Evolutionary conservation across 2,797 vertebrate genomes (phyloP).

Genomic region (Morelia viridis): DNA sequence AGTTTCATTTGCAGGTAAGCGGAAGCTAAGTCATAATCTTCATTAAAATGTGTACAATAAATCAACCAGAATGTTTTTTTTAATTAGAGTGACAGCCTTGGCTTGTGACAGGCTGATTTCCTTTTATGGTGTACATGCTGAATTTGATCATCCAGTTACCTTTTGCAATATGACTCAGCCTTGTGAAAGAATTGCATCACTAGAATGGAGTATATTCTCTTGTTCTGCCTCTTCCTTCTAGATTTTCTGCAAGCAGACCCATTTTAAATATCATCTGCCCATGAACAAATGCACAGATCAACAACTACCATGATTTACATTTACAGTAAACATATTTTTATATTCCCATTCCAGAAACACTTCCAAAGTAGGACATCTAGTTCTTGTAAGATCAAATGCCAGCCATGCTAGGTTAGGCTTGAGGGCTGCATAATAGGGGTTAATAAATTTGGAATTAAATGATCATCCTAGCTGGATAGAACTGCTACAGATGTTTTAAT

Average conservation of each 20-base stretch:
- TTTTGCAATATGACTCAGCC: neutral
- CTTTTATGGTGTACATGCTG: fast-evolving
- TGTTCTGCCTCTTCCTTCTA: neutral
- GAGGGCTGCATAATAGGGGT: conserved; percentile 81
- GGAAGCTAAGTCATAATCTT: neutral
- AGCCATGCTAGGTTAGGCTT: conserved; percentile 79
- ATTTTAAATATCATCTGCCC: neutral
- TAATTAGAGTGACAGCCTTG: neutral
- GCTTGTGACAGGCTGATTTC: neutral
- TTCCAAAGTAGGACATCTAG: conserved; percentile 71
- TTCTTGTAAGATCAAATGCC: conserved; percentile 75
- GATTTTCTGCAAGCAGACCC: conserved; percentile 24
- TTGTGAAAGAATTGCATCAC: neutral
- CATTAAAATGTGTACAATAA: neutral
- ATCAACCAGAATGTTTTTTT: neutral
- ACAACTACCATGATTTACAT: neutral
- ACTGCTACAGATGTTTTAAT: conserved; percentile 82
- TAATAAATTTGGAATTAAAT: conserved; percentile 86
- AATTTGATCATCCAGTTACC: fast-evolving
- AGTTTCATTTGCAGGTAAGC: neutral
- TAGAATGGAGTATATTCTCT: neutral
- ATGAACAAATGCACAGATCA: neutral
- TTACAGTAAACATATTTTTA: conserved; percentile 54
- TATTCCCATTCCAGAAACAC: conserved; percentile 64
- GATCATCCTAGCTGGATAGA: conserved; percentile 82